These are phyloP conservation scores for Taenioides sp. DNA, from an alignment of 2,797 vertebrate genomes.

Conservation along the genomic window DNA sequence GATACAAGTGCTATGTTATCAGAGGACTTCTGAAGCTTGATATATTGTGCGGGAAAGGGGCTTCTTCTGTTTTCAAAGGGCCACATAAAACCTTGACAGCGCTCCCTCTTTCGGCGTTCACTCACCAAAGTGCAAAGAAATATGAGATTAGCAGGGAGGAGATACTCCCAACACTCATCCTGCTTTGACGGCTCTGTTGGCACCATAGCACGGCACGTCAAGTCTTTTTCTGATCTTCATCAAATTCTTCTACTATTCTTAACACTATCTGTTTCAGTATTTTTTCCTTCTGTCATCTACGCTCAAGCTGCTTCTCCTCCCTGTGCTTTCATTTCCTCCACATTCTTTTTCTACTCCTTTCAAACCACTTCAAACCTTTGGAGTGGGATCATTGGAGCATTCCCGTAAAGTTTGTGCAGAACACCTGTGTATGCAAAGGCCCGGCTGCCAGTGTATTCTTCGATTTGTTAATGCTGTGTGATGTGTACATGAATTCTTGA, in stretches of 20 bases:
- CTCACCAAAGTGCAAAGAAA: slow-evolving; percentile 69
- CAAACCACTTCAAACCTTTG: slow-evolving; percentile 77
- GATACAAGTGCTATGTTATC: slow-evolving; percentile 65
- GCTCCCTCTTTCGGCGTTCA: slow-evolving; percentile 58
- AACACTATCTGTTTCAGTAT: slow-evolving; percentile 35
- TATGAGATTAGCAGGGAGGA: slow-evolving; percentile 66
- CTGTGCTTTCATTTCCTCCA: slow-evolving; percentile 56
- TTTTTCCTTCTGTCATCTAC: slow-evolving; percentile 45
- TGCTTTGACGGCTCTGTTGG: slow-evolving; percentile 53
- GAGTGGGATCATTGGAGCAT: slow-evolving; percentile 71
- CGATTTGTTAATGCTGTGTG: slow-evolving; percentile 71
- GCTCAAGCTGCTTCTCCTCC: slow-evolving; percentile 49
- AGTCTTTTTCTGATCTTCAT: slow-evolving; percentile 38
- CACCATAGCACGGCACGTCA: slow-evolving; percentile 32
- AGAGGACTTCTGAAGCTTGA: slow-evolving; percentile 61
- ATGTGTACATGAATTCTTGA: slow-evolving; percentile 75
- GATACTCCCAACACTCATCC: slow-evolving; percentile 57
- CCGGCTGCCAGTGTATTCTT: slow-evolving; percentile 60
- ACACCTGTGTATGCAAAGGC: slow-evolving; percentile 69
- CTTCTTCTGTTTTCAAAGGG: slow-evolving; percentile 75
- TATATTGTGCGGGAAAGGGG: slow-evolving; percentile 70
- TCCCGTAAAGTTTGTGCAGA: slow-evolving; percentile 67
- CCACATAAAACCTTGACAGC: slow-evolving; percentile 70
- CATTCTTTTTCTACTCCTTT: slow-evolving; percentile 63
- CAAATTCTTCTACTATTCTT: slow-evolving; percentile 28